A percentile compares a stretch with the other conserved stretches of the same genome.
These are phyloP conservation scores for Idaea aversata DNA, from an alignment of 2,888 invertebrate species.

Conservation along the genomic window DNA sequence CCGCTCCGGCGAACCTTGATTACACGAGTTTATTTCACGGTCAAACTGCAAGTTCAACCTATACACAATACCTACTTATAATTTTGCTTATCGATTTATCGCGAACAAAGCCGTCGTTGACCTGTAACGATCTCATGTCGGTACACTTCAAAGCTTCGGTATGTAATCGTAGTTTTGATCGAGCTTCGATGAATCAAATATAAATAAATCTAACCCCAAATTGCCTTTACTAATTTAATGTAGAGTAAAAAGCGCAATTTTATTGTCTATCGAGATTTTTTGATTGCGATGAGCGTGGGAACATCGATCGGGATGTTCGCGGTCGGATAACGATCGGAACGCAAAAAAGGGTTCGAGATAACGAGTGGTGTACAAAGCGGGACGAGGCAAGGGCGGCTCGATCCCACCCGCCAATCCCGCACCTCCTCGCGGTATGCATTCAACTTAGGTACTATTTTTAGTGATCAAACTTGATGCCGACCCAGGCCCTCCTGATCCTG, in stretches of 20 bases:
- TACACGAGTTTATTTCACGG: slow-evolving; percentile 44
- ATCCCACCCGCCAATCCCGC: slow-evolving; percentile 35
- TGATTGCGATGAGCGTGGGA: slow-evolving; percentile 68
- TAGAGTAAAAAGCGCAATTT: slow-evolving; percentile 65
- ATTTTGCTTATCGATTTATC: slow-evolving; percentile 9
- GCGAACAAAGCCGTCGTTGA: slow-evolving; percentile 20
- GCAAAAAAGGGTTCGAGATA: slow-evolving; percentile 76
- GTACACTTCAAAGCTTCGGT: slow-evolving; percentile 25
- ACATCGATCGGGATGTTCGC: slow-evolving; percentile 67
- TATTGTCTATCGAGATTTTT: slow-evolving; percentile 58
- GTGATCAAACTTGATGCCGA: slow-evolving; percentile 65
- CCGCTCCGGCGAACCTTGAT: slow-evolving; percentile 26
- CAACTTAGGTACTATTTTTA: slow-evolving; percentile 67
- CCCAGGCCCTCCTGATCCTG: slow-evolving; percentile 38
- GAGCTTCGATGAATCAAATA: slow-evolving; percentile 25
- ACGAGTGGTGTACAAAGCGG: slow-evolving; percentile 55
- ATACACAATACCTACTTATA: slow-evolving; percentile 19
- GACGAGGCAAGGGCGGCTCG: slow-evolving; percentile 63
- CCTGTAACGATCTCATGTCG: slow-evolving; percentile 25
- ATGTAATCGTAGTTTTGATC: slow-evolving; percentile 19
- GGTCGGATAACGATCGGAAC: slow-evolving; percentile 73
- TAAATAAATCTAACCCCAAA: slow-evolving; percentile 34
- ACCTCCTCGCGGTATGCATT: slow-evolving; percentile 57
- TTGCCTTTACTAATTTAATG: slow-evolving; percentile 51
- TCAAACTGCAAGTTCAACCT: slow-evolving; percentile 43